A percentile compares a stretch with the other conserved stretches of the same genome.
Evolutionary conservation across 2,888 invertebrate genomes (phyloP).

Genomic region (Camponotus fellah): DNA sequence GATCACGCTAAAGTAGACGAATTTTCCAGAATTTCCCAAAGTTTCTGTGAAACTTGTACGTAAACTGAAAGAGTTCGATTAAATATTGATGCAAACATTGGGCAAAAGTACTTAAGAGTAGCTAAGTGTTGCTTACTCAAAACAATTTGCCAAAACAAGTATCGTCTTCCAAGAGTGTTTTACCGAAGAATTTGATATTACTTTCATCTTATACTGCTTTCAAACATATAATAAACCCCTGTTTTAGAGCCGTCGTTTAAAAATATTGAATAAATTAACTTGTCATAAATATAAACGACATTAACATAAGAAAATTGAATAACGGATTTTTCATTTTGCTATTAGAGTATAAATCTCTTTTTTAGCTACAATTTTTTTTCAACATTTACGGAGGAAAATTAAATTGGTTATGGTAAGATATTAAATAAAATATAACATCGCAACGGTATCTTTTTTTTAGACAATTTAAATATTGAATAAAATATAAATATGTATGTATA

Average conservation of each 20-base stretch:
- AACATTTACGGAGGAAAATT: not conserved
- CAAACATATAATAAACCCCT: constrained; percentile 9
- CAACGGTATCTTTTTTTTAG: not conserved
- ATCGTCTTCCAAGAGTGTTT: constrained; percentile 9
- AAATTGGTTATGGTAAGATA: not conserved
- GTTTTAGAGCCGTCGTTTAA: not conserved
- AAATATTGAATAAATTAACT: constrained; percentile 25
- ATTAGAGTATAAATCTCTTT: not conserved
- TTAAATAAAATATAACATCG: not conserved
- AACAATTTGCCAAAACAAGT: constrained; percentile 27
- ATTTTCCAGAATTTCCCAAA: not conserved
- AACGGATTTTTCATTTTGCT: not conserved
- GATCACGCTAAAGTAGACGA: constrained; percentile 12
- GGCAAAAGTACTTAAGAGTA: not conserved
- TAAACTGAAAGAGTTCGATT: constrained; percentile 49
- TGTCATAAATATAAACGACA: not conserved
- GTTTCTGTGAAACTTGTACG: constrained; percentile 32
- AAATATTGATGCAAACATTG: constrained; percentile 52
- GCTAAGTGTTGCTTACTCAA: constrained; percentile 15
- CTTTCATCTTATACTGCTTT: not conserved
- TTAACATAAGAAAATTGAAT: not conserved
- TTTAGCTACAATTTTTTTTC: too few species aligned
- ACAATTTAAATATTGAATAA: not conserved
- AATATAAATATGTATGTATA: not conserved
- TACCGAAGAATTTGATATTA: not conserved